Evolutionary conservation across 2,113 vertebrate species (phyloP).

Genomic region (Potamarius usumacintae): DNA sequence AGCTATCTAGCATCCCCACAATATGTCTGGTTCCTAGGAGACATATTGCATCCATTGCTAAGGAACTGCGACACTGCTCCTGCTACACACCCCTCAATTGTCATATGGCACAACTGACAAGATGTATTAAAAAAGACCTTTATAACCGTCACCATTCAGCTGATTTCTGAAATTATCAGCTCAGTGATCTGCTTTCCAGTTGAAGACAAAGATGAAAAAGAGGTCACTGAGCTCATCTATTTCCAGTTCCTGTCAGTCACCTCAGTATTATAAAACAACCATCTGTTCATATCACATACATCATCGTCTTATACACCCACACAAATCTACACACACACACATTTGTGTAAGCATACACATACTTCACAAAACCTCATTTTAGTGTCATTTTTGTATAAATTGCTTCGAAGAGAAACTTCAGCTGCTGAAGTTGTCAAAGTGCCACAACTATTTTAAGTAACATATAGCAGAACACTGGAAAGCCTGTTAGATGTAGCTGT

Average conservation of each 20-base stretch:
- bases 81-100: background rate
- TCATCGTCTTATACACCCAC: conserved; percentile 18
- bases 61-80: background rate
- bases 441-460: conserved; percentile 44
- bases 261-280: conserved; percentile 23
- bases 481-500: conserved; percentile 39
- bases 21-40: background rate
- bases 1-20: background rate
- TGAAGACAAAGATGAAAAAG: background rate
- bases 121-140: background rate
- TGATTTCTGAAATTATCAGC: background rate
- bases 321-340: background rate
- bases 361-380: conserved; percentile 15
- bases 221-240: conserved; percentile 8
- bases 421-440: conserved; percentile 51
- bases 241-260: conserved; percentile 2
- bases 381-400: conserved; percentile 19
- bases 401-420: conserved; percentile 16
- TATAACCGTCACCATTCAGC: background rate
- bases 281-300: conserved; percentile 22
- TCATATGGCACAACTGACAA: background rate
- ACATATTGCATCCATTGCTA: background rate
- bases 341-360: background rate
- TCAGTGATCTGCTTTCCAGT: background rate
- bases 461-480: conserved; percentile 31